These are phyloP conservation scores for Dolichotis patagonum DNA, from an alignment of 2,113 vertebrate genomes.

Conservation along the genomic window DNA sequence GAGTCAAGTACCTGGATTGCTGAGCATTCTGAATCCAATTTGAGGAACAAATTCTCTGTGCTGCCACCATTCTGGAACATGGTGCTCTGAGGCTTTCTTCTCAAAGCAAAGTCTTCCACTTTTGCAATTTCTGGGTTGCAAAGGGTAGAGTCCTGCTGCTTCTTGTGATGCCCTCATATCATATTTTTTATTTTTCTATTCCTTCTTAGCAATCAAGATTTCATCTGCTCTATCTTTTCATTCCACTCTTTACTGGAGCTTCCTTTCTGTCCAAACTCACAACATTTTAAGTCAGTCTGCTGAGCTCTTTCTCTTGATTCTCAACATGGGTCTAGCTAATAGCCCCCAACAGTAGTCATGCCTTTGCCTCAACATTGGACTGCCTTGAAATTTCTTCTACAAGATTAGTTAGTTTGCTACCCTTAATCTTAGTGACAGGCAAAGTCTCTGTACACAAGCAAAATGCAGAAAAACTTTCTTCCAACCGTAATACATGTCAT, in stretches of 20 bases:
- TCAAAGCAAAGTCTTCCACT: neutral
- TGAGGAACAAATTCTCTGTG: neutral
- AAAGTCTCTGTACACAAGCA: neutral
- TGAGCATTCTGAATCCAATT: neutral
- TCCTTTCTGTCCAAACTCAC: neutral
- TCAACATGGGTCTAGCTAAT: neutral
- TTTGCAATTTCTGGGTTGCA: neutral
- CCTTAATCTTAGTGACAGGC: neutral
- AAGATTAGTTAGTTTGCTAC: neutral
- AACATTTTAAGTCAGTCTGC: neutral
- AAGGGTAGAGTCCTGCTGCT: neutral
- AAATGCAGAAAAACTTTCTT: neutral
- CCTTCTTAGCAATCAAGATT: neutral
- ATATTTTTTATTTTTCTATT: neutral
- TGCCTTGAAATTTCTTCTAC: neutral
- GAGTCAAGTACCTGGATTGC: neutral
- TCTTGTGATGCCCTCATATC: neutral
- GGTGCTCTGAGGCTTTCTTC: neutral
- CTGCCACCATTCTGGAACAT: neutral
- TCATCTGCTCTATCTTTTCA: neutral
- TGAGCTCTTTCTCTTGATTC: neutral
- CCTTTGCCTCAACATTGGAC: neutral
- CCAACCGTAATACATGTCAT: neutral
- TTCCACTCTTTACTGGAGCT: neutral
- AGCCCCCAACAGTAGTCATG: neutral